These are phyloP conservation scores for Tetanocera ferruginea DNA, from an alignment of 2,888 invertebrate genomes.

Conservation along the genomic window DNA sequence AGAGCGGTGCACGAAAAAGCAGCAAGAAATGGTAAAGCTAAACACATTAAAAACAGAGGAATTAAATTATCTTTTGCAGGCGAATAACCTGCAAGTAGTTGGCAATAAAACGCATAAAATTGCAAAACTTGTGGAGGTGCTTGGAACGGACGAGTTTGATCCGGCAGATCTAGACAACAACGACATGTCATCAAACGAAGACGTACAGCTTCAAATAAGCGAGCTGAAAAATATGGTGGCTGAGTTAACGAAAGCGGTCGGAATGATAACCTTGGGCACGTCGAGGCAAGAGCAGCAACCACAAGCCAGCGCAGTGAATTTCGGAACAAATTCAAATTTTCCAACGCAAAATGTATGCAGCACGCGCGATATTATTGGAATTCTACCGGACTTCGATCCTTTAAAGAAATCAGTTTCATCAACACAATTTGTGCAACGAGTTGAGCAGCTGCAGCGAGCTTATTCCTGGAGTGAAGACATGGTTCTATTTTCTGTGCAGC, in stretches of 20 bases:
- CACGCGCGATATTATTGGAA: neutral
- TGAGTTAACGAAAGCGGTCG: neutral
- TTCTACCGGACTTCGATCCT: slow-evolving; percentile 20
- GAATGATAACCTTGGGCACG: neutral
- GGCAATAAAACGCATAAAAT: no score
- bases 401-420: slow-evolving; percentile 24
- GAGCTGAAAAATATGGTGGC: neutral
- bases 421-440: neutral
- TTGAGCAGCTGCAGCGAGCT: neutral
- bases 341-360: neutral
- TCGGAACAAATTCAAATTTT: neutral
- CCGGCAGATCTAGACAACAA: no score
- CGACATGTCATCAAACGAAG: neutral
- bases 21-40: no score
- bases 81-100: no score
- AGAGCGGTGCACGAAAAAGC: no score
- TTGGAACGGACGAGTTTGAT: no score
- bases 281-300: neutral
- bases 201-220: neutral
- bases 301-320: neutral
- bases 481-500: slow-evolving; percentile 30
- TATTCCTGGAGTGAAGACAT: slow-evolving; percentile 8
- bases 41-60: no score
- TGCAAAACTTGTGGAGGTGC: no score
- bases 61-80: no score